Evolutionary conservation across 1,140 invertebrate genomes (phyloP).

Genomic region (Platyscapa corneri): DNA sequence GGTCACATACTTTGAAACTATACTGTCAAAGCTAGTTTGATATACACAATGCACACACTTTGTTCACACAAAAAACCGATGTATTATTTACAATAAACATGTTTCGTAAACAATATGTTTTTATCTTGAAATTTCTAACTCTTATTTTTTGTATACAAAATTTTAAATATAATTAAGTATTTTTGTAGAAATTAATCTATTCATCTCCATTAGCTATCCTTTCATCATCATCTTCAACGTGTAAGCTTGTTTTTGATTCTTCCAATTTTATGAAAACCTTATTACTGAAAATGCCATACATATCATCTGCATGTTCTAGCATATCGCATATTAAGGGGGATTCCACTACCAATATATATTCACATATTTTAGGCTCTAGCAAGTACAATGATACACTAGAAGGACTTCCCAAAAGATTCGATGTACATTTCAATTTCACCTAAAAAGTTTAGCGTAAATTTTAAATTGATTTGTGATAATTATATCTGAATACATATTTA

Average conservation of each 20-base stretch:
- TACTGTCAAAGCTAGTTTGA: conserved; percentile 28
- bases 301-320: conserved; percentile 82
- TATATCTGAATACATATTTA: background rate
- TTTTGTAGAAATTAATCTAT: conserved; percentile 36
- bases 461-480: conserved; percentile 11
- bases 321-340: conserved; percentile 92
- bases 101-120: conserved; percentile 18
- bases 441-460: conserved; percentile 56
- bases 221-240: conserved; percentile 63
- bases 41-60: conserved; percentile 26
- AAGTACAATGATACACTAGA: conserved; percentile 91
- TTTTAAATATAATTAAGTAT: conserved; percentile 24
- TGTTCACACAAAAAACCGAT: conserved; percentile 27
- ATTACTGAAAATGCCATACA: conserved; percentile 77
- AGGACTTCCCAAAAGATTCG: conserved; percentile 78
- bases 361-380: conserved; percentile 91
- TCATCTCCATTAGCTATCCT: conserved; percentile 69
- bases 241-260: conserved; percentile 62
- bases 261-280: conserved; percentile 71
- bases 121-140: conserved; percentile 24
- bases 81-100: conserved; percentile 42
- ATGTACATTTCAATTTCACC: conserved; percentile 87
- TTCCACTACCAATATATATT: conserved; percentile 94
- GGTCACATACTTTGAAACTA: conserved; percentile 33
- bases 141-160: conserved; percentile 42